Evolutionary conservation across 35 echinoderm and acorn worm genomes (phyloP).

Genomic region (Heliocidaris erythrogramma): DNA sequence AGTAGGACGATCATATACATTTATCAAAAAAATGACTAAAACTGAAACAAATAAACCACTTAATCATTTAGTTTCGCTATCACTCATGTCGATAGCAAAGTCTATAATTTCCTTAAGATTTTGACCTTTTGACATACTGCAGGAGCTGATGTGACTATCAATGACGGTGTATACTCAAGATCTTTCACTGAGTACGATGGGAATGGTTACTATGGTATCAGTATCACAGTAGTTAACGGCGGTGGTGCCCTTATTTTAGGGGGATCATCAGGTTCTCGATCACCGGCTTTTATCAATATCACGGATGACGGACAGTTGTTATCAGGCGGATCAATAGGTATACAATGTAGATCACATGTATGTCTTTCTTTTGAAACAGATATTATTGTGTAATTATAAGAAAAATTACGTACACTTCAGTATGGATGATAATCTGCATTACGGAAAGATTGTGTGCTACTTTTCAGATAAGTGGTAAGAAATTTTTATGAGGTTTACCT

Average conservation of each 20-base stretch:
- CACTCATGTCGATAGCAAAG: neutral
- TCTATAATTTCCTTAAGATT: neutral
- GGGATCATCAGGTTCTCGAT: neutral
- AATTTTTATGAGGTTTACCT: no score
- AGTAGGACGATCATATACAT: neutral
- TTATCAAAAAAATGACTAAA: neutral
- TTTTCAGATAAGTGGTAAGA: no score
- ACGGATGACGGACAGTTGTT: neutral
- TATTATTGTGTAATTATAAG: no score
- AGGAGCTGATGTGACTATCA: conserved; percentile 70
- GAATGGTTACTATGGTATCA: conserved; percentile 68
- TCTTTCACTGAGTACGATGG: conserved; percentile 59
- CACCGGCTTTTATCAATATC: conserved; percentile 4
- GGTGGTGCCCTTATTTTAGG: neutral
- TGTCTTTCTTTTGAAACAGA: no score
- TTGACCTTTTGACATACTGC: neutral
- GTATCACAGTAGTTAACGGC: conserved; percentile 57
- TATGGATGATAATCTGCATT: no score
- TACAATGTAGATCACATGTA: no score
- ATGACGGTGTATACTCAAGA: conserved; percentile 68
- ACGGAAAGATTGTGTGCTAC: no score
- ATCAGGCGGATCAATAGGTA: neutral
- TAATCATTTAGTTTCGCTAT: no score
- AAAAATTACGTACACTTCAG: no score
- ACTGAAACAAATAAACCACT: neutral